A percentile compares a stretch with the other conserved stretches of the same genome.
phyloP scores from a whole-genome alignment of 2,113 vertebrate genomes.

The Hypocryptadius cinnamomeus region DNA sequence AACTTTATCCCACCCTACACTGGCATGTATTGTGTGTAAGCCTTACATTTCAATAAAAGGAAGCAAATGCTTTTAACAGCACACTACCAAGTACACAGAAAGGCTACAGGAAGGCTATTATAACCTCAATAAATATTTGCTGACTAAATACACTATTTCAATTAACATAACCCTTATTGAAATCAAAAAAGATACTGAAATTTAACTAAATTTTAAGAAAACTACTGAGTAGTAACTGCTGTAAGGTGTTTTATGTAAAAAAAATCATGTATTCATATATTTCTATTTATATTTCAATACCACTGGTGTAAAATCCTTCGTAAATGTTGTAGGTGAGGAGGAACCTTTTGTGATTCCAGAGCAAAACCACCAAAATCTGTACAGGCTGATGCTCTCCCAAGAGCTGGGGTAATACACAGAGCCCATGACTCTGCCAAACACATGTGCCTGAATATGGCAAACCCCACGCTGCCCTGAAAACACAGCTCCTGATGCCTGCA shows the following conservation, averaged over 20 bases:
- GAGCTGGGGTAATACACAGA: rapidly evolving
- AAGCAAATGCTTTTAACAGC: not conserved
- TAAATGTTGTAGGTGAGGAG: not conserved
- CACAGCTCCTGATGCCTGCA: not conserved
- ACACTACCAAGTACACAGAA: not conserved
- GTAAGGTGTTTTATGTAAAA: not conserved
- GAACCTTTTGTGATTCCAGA: not conserved
- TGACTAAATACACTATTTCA: not conserved
- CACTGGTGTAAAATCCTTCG: not conserved
- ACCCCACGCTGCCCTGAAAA: rapidly evolving
- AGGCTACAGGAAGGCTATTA: not conserved
- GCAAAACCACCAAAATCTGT: not conserved
- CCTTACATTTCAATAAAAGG: not conserved
- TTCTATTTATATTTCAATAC: not conserved
- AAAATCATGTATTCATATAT: rapidly evolving
- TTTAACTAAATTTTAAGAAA: not conserved
- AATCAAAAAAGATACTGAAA: not conserved
- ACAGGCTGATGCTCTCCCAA: not conserved
- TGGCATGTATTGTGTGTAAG: not conserved
- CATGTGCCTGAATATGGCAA: not conserved
- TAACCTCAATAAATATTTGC: not conserved
- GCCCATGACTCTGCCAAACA: not conserved
- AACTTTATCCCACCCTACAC: not conserved
- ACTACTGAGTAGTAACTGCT: not conserved
- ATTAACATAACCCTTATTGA: not conserved